phyloP scores from a whole-genome alignment of 2,113 vertebrate species.

The Verasper variegatus region DNA sequence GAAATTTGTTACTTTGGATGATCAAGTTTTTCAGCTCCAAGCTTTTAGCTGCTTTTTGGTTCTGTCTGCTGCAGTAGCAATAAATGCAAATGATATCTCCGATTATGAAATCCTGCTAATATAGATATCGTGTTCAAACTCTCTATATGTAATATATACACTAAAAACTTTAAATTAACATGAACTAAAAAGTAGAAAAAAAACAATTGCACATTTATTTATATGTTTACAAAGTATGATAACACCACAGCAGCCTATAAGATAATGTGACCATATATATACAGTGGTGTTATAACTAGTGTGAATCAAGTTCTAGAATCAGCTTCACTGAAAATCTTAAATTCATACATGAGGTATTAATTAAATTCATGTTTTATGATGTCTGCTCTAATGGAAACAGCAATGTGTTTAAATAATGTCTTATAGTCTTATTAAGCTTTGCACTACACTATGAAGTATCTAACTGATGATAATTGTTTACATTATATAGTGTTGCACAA shows the following conservation, averaged over 20 bases:
- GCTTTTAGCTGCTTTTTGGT: neutral
- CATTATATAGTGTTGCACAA: slow-evolving; percentile 19
- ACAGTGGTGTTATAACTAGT: too few relatives aligned
- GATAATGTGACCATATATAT: too few relatives aligned
- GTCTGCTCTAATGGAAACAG: too few relatives aligned
- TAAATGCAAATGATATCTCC: neutral
- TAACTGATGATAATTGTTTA: slow-evolving; percentile 31
- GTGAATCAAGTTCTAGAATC: slow-evolving; percentile 1
- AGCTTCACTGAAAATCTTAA: neutral
- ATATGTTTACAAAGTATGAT: neutral
- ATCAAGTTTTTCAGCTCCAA: too few relatives aligned
- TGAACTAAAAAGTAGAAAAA: neutral
- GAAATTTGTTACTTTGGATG: too few relatives aligned
- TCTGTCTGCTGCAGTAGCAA: neutral
- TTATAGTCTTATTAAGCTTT: too few relatives aligned
- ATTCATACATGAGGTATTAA: neutral
- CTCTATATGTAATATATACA: neutral
- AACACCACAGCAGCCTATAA: too few relatives aligned
- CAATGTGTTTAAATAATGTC: too few relatives aligned
- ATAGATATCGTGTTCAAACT: neutral
- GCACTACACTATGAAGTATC: too few relatives aligned
- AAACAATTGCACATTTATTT: neutral
- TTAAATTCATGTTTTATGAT: neutral
- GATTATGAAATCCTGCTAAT: neutral
- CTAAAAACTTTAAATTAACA: neutral